Percentiles rank a stretch among this genome's conserved stretches.
Conservation (phyloP, 2,113 vertebrate species). For the Scalopus aquaticus region DNA sequence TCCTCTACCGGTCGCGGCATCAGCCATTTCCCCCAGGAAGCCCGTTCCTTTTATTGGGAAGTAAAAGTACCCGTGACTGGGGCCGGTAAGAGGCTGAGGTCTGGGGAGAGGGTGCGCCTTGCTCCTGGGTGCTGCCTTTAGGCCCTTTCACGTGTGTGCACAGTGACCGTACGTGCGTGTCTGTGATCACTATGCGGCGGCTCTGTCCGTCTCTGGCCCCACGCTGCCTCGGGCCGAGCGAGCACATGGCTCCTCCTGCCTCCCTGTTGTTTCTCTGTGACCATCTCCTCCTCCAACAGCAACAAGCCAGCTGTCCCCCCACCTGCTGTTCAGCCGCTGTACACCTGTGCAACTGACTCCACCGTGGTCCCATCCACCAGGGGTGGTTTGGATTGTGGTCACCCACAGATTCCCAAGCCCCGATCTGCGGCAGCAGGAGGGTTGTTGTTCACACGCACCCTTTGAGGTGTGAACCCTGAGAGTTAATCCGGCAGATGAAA, state of each 20-base stretch:
- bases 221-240: no score
- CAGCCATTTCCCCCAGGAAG: neutral
- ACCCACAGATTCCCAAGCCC: neutral
- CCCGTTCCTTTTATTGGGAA: neutral
- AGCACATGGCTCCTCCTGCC: no score
- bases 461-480: neutral
- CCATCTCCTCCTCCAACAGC: neutral
- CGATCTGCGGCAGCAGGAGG: neutral
- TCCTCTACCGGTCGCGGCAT: neutral
- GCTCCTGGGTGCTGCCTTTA: neutral
- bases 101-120: neutral
- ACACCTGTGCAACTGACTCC: neutral
- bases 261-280: neutral
- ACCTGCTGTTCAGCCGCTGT: no score
- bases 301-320: neutral
- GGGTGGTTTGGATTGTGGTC: neutral
- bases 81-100: no score
- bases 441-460: neutral
- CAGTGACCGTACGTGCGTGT: rapidly evolving
- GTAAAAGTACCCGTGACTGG: neutral
- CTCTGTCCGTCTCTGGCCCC: no score
- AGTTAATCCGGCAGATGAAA: neutral
- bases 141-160: neutral
- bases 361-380: neutral
- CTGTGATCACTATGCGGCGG: neutral